Conservation (phyloP, 2,888 invertebrate species). For the Chesias legatella region DNA sequence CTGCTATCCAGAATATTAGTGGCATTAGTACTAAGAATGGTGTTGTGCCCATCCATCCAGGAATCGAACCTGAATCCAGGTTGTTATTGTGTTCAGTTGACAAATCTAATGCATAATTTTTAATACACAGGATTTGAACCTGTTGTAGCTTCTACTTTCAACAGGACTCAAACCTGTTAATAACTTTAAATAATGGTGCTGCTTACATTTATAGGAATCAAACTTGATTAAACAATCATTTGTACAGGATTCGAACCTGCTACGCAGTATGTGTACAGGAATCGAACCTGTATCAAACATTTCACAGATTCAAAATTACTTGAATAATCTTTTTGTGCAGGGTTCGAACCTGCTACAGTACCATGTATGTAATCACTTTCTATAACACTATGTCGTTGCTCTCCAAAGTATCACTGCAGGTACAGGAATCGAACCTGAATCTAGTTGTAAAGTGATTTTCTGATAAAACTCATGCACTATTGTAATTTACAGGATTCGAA, state of each 20-base stretch:
- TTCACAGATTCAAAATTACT: neutral
- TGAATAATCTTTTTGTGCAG: neutral
- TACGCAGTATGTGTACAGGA: conserved; percentile 4
- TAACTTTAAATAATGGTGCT: too few relatives aligned
- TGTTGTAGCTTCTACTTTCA: too few relatives aligned
- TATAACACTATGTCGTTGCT: neutral
- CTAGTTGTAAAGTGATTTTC: neutral
- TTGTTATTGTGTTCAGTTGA: too few relatives aligned
- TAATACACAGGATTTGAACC: too few relatives aligned
- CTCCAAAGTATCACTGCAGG: neutral
- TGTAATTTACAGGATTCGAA: too few relatives aligned
- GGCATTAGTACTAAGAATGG: too few relatives aligned
- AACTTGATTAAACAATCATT: too few relatives aligned
- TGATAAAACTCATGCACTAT: too few relatives aligned
- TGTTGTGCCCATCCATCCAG: too few relatives aligned
- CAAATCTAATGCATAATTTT: too few relatives aligned
- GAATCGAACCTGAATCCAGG: conserved; percentile 11
- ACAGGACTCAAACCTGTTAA: too few relatives aligned
- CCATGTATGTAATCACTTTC: conserved; percentile 22
- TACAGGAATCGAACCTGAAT: conserved; percentile 29
- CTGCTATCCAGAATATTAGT: conserved; percentile 1
- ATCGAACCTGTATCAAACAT: conserved; percentile 6
- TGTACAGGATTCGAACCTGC: conserved; percentile 20
- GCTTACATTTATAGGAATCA: too few relatives aligned
- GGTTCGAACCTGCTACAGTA: neutral